Conservation (phyloP, 1,140 invertebrate genomes). For the Drosophila guanche region DNA sequence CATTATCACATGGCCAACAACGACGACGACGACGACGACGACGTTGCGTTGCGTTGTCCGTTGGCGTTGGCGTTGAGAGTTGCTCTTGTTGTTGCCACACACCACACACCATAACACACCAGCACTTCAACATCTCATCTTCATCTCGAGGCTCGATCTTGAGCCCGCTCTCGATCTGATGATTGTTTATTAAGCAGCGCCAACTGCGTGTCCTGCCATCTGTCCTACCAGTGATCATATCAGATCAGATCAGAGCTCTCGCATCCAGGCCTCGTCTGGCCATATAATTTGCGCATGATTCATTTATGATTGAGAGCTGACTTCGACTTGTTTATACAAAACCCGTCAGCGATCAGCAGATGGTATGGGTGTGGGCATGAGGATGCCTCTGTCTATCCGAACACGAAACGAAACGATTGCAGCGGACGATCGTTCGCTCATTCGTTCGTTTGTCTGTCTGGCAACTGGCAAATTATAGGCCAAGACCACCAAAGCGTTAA, state of each 20-base stretch:
- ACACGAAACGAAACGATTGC: conserved; percentile 22
- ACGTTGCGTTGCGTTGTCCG: conserved; percentile 2
- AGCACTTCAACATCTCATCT: conserved; percentile 13
- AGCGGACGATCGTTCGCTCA: conserved; percentile 35
- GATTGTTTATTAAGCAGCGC: conserved; percentile 82
- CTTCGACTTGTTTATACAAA: conserved; percentile 74
- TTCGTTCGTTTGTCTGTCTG: neutral
- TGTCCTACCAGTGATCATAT: conserved; percentile 9
- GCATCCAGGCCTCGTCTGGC: conserved; percentile 29
- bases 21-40: conserved; percentile 4
- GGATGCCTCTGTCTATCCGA: conserved; percentile 18
- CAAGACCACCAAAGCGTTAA: conserved; percentile 82
- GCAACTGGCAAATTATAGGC: conserved; percentile 70
- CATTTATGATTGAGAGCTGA: conserved; percentile 78
- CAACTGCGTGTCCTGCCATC: conserved; percentile 66
- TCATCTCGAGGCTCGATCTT: conserved; percentile 38
- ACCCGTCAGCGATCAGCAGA: conserved; percentile 51
- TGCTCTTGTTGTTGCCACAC: conserved; percentile 32
- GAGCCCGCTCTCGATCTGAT: conserved; percentile 51
- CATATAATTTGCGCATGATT: conserved; percentile 81
- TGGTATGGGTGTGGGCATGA: conserved; percentile 6
- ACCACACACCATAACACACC: conserved; percentile 4
- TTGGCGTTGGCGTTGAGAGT: conserved; percentile 58
- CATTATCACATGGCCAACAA: conserved; percentile 76
- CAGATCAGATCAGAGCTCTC: conserved; percentile 1